Conservation (phyloP, 92 coral and sea anemone species). For the Metridium senile region DNA sequence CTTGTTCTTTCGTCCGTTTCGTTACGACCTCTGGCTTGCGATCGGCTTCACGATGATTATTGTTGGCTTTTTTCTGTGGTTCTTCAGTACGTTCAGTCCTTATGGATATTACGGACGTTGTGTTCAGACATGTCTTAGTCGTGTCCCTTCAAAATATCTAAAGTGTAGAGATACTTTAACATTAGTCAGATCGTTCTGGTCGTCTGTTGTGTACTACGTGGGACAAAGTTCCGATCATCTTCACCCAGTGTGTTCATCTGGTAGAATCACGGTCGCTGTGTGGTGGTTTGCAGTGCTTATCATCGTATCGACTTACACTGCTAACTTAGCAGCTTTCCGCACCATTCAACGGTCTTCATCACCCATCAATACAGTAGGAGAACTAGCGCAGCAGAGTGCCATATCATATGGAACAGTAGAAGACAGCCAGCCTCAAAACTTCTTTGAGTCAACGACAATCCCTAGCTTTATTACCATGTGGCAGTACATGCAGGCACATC, state of each 20-base stretch:
- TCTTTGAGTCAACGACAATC: slow-evolving; percentile 72
- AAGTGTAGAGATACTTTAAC: slow-evolving; percentile 71
- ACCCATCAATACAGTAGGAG: slow-evolving; percentile 67
- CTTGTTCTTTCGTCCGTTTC: slow-evolving; percentile 73
- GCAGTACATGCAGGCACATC: slow-evolving; percentile 84
- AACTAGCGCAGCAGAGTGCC: slow-evolving; percentile 69
- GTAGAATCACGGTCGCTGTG: slow-evolving; percentile 78
- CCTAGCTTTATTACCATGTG: slow-evolving; percentile 85
- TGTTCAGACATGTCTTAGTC: slow-evolving; percentile 68
- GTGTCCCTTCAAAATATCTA: slow-evolving; percentile 61
- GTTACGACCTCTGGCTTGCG: slow-evolving; percentile 66
- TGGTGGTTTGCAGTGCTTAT: slow-evolving; percentile 89
- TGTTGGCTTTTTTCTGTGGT: slow-evolving; percentile 72
- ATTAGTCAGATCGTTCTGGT: slow-evolving; percentile 68
- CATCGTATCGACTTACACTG: slow-evolving; percentile 84
- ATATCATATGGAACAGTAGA: slow-evolving; percentile 83
- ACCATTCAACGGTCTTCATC: slow-evolving; percentile 72
- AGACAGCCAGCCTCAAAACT: slow-evolving; percentile 76
- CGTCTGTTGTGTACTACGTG: slow-evolving; percentile 69
- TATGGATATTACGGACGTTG: slow-evolving; percentile 89
- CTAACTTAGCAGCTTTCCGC: slow-evolving; percentile 84
- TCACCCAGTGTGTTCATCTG: slow-evolving; percentile 79
- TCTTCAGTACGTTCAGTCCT: slow-evolving; percentile 90
- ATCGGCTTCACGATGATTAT: slow-evolving; percentile 60
- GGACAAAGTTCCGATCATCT: slow-evolving; percentile 87